Conservation (phyloP, 2,113 vertebrate species). For the Carassius carassius region DNA sequence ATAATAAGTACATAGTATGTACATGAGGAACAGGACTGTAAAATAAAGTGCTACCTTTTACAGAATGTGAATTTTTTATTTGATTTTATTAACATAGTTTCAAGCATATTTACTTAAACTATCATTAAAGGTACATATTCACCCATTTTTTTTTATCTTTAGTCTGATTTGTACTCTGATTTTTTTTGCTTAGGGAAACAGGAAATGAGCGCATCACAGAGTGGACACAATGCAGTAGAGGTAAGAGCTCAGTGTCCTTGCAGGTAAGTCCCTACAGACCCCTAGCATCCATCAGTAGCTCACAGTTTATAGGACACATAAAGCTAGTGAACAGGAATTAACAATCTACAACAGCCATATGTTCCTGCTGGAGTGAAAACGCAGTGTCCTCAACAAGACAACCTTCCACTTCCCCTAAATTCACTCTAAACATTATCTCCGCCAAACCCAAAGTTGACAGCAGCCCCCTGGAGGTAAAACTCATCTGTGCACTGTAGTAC, state of each 20-base stretch:
- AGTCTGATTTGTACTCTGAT: not conserved
- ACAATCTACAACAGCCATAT: constrained; percentile 14
- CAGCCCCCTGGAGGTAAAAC: constrained; percentile 41
- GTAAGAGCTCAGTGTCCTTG: constrained; percentile 82
- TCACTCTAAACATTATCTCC: constrained; percentile 3
- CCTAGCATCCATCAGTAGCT: constrained; percentile 16
- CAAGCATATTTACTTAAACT: not conserved
- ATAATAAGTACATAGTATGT: too few relatives aligned
- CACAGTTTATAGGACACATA: not conserved
- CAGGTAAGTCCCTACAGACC: constrained; percentile 73
- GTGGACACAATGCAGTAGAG: constrained; percentile 88
- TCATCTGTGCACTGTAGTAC: not conserved
- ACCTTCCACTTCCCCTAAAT: constrained; percentile 30
- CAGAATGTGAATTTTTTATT: not conserved
- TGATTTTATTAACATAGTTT: not conserved
- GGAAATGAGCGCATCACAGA: constrained; percentile 82
- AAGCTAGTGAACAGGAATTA: constrained; percentile 20
- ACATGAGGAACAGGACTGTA: too few relatives aligned
- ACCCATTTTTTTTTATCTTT: not conserved
- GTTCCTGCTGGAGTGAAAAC: not conserved
- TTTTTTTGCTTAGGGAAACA: constrained; percentile 80
- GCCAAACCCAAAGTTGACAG: constrained; percentile 1
- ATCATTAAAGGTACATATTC: not conserved
- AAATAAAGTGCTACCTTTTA: too few relatives aligned
- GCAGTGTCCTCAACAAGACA: constrained; percentile 21